phyloP scores from a whole-genome alignment of 2,797 vertebrate genomes.

The Trachurus trachurus region DNA sequence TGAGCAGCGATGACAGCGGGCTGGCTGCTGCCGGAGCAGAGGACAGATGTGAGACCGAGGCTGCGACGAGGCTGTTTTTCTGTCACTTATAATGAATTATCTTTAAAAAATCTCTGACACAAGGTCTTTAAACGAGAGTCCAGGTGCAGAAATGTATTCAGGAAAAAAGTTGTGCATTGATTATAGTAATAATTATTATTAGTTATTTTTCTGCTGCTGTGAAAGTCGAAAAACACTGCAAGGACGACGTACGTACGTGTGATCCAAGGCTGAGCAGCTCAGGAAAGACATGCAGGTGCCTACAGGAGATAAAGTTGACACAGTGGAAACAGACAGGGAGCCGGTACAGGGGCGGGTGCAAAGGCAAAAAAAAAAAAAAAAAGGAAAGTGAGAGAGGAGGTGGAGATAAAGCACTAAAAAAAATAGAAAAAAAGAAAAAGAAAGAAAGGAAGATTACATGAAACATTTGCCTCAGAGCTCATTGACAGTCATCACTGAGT shows the following conservation, averaged over 20 bases:
- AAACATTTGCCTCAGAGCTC: conserved; percentile 38
- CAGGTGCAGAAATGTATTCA: not conserved
- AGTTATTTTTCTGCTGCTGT: not conserved
- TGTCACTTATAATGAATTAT: not conserved
- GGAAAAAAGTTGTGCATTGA: not conserved
- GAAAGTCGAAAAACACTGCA: not conserved
- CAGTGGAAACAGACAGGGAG: conserved; percentile 23
- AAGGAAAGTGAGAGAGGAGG: not conserved
- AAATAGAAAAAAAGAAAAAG: conserved; percentile 10
- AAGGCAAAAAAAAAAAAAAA: not conserved
- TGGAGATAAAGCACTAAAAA: conserved; percentile 20
- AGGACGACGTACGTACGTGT: not conserved
- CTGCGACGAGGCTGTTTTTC: not conserved
- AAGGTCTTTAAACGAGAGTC: not conserved
- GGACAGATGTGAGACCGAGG: not conserved
- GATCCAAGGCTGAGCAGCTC: not conserved
- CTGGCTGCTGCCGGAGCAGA: not conserved
- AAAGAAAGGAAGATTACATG: not conserved
- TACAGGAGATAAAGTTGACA: conserved; percentile 1
- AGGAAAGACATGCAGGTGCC: conserved; percentile 11
- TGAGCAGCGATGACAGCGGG: not conserved
- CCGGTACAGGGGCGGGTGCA: conserved; percentile 1
- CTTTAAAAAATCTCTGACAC: no score
- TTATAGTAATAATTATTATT: no score
- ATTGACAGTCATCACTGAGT: conserved; percentile 37